A percentile compares a stretch with the other conserved stretches of the same genome.
phyloP scores from a whole-genome alignment of 2,888 invertebrate species.

The Brachylomia viminalis region DNA sequence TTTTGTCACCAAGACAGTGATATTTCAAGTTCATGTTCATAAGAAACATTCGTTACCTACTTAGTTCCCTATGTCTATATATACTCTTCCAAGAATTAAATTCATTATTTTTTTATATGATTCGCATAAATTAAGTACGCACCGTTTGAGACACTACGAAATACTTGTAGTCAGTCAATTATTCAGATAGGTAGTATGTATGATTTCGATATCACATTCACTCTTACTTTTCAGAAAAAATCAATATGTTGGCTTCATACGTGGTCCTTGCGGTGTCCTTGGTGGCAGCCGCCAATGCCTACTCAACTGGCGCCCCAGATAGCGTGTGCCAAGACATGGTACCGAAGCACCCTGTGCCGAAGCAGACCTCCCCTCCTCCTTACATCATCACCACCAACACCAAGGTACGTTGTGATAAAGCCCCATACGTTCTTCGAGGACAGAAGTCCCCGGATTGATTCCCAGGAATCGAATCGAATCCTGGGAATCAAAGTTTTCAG shows the following conservation, averaged over 20 bases:
- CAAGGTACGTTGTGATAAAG: slow-evolving; percentile 74
- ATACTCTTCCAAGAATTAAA: slow-evolving; percentile 13
- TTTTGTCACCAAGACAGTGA: slow-evolving; percentile 9
- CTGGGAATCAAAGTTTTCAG: neutral
- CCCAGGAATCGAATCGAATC: neutral
- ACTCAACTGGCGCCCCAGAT: slow-evolving; percentile 92
- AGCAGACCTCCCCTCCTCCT: slow-evolving; percentile 90
- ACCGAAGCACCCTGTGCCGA: slow-evolving; percentile 92
- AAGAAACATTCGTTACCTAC: slow-evolving; percentile 3
- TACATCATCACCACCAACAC: slow-evolving; percentile 89
- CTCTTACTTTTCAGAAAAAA: slow-evolving; percentile 42
- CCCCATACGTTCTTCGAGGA: neutral
- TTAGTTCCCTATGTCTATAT: neutral
- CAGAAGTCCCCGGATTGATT: too few relatives aligned
- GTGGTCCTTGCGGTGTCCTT: slow-evolving; percentile 74
- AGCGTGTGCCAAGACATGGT: slow-evolving; percentile 92
- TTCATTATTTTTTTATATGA: neutral
- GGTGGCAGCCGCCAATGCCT: slow-evolving; percentile 83
- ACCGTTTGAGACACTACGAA: neutral
- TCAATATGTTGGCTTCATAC: slow-evolving; percentile 78
- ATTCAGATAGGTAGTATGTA: neutral
- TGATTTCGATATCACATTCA: slow-evolving; percentile 16
- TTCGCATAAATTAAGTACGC: neutral
- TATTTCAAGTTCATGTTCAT: neutral
- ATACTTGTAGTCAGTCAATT: too few relatives aligned